These are phyloP conservation scores for Dryocosmus kuriphilus DNA, from an alignment of 2,888 invertebrate species.

Conservation along the genomic window DNA sequence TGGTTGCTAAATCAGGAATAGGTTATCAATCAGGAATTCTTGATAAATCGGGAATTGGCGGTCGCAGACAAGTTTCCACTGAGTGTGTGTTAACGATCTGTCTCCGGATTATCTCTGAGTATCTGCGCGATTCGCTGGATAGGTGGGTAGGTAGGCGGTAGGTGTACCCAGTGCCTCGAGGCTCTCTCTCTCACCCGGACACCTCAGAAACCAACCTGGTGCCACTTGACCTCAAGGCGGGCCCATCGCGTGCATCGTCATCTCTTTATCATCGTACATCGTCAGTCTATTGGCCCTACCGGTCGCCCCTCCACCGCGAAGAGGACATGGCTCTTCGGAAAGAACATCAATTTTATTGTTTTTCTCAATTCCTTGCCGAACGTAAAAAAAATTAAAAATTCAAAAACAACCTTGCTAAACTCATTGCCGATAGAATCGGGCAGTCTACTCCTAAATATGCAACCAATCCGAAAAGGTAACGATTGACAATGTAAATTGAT, in stretches of 20 bases:
- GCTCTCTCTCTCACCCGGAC: conserved; percentile 69
- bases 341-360: conserved; percentile 77
- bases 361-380: conserved; percentile 64
- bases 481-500: conserved; percentile 74
- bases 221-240: conserved; percentile 72
- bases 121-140: conserved; percentile 56
- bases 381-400: conserved; percentile 61
- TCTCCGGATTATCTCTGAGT: conserved; percentile 65
- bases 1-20: neutral
- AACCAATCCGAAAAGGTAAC: conserved; percentile 67
- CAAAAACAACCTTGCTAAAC: conserved; percentile 46
- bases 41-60: conserved; percentile 1
- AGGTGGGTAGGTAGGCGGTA: conserved; percentile 65
- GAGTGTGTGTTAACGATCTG: conserved; percentile 61
- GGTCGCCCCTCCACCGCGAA: conserved; percentile 77
- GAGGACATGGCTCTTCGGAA: conserved; percentile 78
- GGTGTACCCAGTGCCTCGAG: conserved; percentile 66
- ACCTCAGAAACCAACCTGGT: conserved; percentile 71
- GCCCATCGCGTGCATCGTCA: conserved; percentile 72
- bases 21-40: neutral
- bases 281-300: conserved; percentile 76
- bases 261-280: conserved; percentile 69
- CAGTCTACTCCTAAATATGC: conserved; percentile 57
- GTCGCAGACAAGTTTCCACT: conserved; percentile 42
- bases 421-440: conserved; percentile 31